A percentile compares a stretch with the other conserved stretches of the same genome.
Conservation (phyloP, 23 tunicate genomes). For the Clavelina lepadiformis region DNA sequence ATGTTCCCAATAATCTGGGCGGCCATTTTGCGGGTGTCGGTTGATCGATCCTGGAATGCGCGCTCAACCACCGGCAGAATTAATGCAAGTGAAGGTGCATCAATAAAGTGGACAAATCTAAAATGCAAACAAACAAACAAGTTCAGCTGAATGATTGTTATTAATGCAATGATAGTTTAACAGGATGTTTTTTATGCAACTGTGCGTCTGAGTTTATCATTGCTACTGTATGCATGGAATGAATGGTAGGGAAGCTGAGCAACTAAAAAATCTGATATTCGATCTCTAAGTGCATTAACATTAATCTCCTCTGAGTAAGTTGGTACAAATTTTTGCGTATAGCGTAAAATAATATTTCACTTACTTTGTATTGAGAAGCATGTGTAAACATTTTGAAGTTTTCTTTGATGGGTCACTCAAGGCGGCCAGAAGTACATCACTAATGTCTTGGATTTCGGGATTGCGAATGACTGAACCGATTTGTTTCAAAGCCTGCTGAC, state of each 20-base stretch:
- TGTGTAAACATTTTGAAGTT: constrained; percentile 56
- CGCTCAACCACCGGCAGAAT: constrained; percentile 91
- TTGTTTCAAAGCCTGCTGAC: constrained; percentile 82
- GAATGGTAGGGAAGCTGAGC: too few relatives aligned
- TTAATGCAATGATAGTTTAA: too few relatives aligned
- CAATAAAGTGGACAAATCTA: constrained; percentile 93
- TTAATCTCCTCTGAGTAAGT: not conserved
- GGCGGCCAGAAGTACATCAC: constrained; percentile 41
- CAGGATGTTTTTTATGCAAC: too few relatives aligned
- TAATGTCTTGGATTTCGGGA: constrained; percentile 80
- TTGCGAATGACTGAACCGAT: constrained; percentile 91
- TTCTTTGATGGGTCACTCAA: constrained; percentile 62
- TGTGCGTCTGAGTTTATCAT: too few relatives aligned
- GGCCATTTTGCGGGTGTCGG: constrained; percentile 88
- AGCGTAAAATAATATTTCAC: too few relatives aligned
- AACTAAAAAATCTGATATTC: too few relatives aligned
- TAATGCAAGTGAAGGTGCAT: constrained; percentile 95
- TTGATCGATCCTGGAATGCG: constrained; percentile 78
- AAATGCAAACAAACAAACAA: not conserved
- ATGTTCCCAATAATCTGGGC: constrained; percentile 98
- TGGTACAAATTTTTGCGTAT: too few relatives aligned
- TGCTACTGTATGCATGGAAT: too few relatives aligned
- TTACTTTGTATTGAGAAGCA: constrained; percentile 81
- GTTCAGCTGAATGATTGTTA: too few relatives aligned
- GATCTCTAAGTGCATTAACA: too few relatives aligned